phyloP scores from a whole-genome alignment of 2,888 invertebrate genomes.

The Cecidostiba fungosa region DNA sequence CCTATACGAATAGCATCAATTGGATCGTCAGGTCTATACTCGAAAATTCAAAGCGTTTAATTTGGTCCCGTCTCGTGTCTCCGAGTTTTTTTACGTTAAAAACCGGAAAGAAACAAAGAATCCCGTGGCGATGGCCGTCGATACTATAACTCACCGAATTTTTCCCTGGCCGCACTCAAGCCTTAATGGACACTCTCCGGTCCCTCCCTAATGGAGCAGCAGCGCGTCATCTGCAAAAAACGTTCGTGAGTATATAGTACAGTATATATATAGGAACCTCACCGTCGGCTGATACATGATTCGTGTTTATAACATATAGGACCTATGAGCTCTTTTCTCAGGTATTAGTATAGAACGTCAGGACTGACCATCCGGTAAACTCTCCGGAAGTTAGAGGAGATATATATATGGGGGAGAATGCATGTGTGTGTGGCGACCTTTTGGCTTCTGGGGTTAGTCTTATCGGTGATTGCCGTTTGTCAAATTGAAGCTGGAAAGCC shows the following conservation, averaged over 20 bases:
- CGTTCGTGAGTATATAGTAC: not conserved
- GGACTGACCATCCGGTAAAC: not conserved
- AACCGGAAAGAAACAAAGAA: conserved; percentile 57
- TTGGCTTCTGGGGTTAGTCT: not conserved
- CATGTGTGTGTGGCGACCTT: not conserved
- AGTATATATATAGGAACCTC: not conserved
- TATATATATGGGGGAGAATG: not conserved
- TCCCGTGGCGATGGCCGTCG: conserved; percentile 9
- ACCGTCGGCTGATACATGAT: conserved; percentile 32
- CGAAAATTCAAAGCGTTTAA: conserved; percentile 42
- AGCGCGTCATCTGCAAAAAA: conserved; percentile 56
- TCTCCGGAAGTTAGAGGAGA: not conserved
- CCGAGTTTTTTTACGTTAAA: conserved; percentile 18
- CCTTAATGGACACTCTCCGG: conserved; percentile 50
- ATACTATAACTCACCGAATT: conserved; percentile 58
- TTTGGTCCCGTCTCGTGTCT: not conserved
- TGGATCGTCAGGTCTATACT: not conserved
- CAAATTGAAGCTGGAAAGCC: too few relatives aligned
- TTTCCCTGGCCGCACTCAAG: conserved; percentile 39
- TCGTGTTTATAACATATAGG: not conserved
- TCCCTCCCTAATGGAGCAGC: conserved; percentile 46
- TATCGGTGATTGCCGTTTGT: not conserved
- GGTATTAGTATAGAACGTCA: not conserved
- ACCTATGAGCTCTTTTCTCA: not conserved
- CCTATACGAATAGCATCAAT: not conserved